These are phyloP conservation scores for Collichthys lucidus DNA, from an alignment of 2,113 vertebrate species.

Conservation along the genomic window DNA sequence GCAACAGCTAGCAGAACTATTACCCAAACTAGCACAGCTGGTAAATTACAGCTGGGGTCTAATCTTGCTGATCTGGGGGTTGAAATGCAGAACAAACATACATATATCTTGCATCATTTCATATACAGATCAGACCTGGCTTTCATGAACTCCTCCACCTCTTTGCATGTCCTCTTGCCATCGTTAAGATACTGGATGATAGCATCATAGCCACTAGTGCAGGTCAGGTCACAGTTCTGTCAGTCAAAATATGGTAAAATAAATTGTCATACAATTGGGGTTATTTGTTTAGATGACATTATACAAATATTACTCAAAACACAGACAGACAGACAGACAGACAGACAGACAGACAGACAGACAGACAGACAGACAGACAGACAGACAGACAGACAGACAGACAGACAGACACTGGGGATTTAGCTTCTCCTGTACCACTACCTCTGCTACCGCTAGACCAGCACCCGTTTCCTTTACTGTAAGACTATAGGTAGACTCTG, in stretches of 20 bases:
- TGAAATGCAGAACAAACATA: background rate
- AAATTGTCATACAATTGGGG: too few species aligned
- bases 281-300: background rate
- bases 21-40: background rate
- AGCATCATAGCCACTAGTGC: slow-evolving; percentile 89
- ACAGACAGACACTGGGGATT: background rate
- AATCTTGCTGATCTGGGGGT: background rate
- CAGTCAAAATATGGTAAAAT: slow-evolving; percentile 15
- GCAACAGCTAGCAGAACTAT: background rate
- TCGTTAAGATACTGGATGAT: slow-evolving; percentile 93
- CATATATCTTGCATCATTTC: background rate
- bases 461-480: background rate
- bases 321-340: background rate
- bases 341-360: background rate
- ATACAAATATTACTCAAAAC: background rate
- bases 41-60: background rate
- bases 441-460: background rate
- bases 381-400: background rate
- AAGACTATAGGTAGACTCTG: background rate
- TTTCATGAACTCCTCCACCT: slow-evolving; percentile 96
- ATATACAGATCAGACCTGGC: slow-evolving; percentile 85
- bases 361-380: background rate
- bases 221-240: slow-evolving; percentile 89
- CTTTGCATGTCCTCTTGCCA: slow-evolving; percentile 94
- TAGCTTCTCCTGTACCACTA: background rate